Evolutionary conservation across 2,113 vertebrate species (phyloP).

Genomic region (Odontophorus gujanensis): DNA sequence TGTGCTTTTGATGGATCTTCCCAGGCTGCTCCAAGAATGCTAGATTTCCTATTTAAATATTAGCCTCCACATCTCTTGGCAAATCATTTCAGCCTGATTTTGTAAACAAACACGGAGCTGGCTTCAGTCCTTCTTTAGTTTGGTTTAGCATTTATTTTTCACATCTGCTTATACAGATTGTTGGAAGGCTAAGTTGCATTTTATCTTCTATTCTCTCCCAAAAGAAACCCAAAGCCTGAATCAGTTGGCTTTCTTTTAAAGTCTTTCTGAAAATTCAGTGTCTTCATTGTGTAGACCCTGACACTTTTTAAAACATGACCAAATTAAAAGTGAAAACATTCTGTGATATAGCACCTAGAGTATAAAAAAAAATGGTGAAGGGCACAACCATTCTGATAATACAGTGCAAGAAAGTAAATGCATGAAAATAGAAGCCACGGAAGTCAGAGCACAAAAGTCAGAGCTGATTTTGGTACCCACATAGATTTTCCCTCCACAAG

Average conservation of each 20-base stretch:
- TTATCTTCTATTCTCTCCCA: slow-evolving; percentile 20
- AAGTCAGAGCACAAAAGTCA: background rate
- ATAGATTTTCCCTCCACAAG: background rate
- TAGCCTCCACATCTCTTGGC: slow-evolving; percentile 23
- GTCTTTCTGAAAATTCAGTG: background rate
- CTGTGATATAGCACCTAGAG: background rate
- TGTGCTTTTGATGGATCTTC: background rate
- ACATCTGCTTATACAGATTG: slow-evolving; percentile 46
- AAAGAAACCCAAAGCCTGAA: background rate
- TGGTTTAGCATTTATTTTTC: slow-evolving; percentile 26
- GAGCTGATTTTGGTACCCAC: background rate
- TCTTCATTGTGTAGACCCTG: background rate
- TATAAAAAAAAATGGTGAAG: background rate
- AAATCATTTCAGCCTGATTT: slow-evolving; percentile 3
- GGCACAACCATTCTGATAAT: background rate
- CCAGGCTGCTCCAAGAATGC: background rate
- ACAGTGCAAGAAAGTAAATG: background rate
- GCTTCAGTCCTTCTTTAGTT: background rate
- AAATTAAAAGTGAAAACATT: background rate
- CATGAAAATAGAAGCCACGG: background rate
- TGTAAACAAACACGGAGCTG: slow-evolving; percentile 43
- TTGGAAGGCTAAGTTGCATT: slow-evolving; percentile 11
- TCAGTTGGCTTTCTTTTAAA: background rate
- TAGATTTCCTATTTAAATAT: slow-evolving; percentile 8
- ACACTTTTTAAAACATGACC: background rate